phyloP scores from a whole-genome alignment of 2,113 vertebrate genomes.

The Mastomys coucha region DNA sequence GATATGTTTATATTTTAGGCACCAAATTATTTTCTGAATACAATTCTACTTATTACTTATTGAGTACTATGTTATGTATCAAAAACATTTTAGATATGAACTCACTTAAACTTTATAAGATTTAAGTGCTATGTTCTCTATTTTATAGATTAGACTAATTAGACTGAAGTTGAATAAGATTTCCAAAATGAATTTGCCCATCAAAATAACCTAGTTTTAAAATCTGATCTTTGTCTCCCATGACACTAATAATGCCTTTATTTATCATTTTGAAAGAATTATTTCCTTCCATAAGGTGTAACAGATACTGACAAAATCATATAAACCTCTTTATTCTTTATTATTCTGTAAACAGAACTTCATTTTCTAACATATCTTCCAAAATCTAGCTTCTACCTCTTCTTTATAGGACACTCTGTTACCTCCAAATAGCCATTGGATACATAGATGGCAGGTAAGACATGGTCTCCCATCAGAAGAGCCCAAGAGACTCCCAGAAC shows the following conservation, averaged over 20 bases:
- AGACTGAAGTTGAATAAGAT: background rate
- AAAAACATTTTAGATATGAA: background rate
- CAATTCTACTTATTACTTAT: background rate
- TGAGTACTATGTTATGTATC: background rate
- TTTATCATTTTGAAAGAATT: slow-evolving; percentile 9
- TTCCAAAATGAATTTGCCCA: background rate
- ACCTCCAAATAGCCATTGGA: background rate
- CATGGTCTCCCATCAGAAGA: background rate
- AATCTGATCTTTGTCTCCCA: background rate
- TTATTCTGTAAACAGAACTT: background rate
- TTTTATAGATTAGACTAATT: background rate
- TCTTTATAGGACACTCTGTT: background rate
- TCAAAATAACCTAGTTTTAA: background rate
- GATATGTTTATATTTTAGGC: background rate
- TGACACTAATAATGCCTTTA: background rate
- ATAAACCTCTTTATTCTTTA: background rate
- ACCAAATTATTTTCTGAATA: background rate
- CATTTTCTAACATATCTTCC: background rate
- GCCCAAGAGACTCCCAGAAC: background rate
- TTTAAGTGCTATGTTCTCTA: background rate
- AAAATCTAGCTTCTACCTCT: background rate
- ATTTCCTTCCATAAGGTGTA: background rate
- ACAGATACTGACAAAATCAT: background rate
- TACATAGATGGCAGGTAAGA: background rate
- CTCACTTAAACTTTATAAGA: background rate